Base-by-base conservation (phyloP, 53 echinoderm and acorn worm species). In the Apostichopus leukothele region DNA sequence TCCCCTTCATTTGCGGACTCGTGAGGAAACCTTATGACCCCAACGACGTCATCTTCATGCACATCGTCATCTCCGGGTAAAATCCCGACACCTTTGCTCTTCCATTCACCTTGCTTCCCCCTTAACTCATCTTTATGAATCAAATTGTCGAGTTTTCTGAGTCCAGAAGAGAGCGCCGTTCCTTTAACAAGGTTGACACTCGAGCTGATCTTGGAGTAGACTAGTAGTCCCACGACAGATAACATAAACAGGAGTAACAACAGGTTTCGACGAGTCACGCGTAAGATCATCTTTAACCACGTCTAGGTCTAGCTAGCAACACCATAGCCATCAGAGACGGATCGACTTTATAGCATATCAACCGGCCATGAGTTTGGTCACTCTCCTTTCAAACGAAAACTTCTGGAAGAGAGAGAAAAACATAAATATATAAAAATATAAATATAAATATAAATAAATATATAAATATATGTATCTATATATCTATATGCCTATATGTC, bases 221-320 rank as follows among this genome's bases (percentile, higher is more conserved):
- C 25, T 2, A 63, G 27, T 11, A 84, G n/a, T 8, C 84, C 84
- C 1, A 84, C 8, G 3, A 84, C 66, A 22, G 84, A 84, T n/a
- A 84, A 10, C 23, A 19, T 39, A 19, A 84, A 63, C 12, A 84
- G 63, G 20, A 84, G 11, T 27, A 84, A 39, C 60, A 84, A 13
- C 60, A 84, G 84, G 26, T 84, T 84, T 39, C 84, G 61, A 14
- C 84, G 84, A 26, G 84, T 84, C 25, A 84, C 59, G 27, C 84
- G 84, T 53, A 84, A 71, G 71, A 71, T 3, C 71, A 71, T 71
- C n/a, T 71, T 71, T 71, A 71, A 71, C 6, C n/a, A 5, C 14
- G 71, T 71, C 71, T 71, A 71, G 71, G 13, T 18, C 18, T 6
- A 71, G 16, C 6, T 71, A 6, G 18, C 16, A 71, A 18, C 71